Evolutionary conservation across 1,140 invertebrate species (phyloP).

Genomic region (Acromyrmex heyeri): DNA sequence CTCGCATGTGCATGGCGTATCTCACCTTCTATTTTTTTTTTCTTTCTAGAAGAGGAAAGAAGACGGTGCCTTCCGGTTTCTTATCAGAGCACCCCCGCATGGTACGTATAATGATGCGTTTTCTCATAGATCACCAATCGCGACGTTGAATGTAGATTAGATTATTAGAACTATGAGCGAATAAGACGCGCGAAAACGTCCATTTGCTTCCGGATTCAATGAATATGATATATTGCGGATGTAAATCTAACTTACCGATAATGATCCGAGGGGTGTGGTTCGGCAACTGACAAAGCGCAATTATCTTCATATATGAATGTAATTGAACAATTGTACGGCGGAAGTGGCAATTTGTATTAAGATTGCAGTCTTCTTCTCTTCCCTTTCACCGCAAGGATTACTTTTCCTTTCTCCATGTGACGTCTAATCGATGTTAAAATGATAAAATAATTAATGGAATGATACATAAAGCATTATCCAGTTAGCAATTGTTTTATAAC

Average conservation of each 20-base stretch:
- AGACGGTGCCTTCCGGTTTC: neutral
- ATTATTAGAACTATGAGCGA: neutral
- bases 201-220: conserved; percentile 25
- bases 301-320: conserved; percentile 25
- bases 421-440: conserved; percentile 5
- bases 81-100: neutral
- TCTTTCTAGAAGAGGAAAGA: neutral
- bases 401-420: neutral
- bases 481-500: neutral
- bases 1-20: neutral
- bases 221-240: neutral
- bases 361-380: neutral
- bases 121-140: conserved; percentile 12
- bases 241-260: conserved; percentile 35
- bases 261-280: conserved; percentile 17
- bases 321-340: conserved; percentile 39
- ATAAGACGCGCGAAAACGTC: neutral
- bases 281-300: neutral
- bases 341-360: conserved; percentile 19
- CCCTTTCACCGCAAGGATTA: neutral
- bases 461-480: neutral
- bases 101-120: neutral
- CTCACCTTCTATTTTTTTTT: neutral
- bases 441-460: conserved; percentile 29
- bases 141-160: conserved; percentile 20